Percentiles rank a stretch among this genome's conserved stretches.
These are phyloP conservation scores for Reticulitermes speratus DNA, from an alignment of 1,140 invertebrate species.

Conservation along the genomic window DNA sequence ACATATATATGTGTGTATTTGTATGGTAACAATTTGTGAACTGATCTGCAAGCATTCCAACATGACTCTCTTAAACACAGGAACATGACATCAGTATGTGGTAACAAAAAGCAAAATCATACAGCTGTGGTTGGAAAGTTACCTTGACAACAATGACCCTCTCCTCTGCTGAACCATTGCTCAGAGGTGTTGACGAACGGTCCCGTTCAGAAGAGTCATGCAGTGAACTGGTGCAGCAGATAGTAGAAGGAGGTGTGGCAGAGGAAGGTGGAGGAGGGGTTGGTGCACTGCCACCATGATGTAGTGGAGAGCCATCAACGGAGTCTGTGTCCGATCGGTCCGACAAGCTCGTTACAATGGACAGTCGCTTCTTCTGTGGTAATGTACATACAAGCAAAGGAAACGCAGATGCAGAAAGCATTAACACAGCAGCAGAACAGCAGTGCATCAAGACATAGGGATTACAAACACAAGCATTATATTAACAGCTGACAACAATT, in stretches of 20 bases:
- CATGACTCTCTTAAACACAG: background rate
- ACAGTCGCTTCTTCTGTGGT: constrained; percentile 57
- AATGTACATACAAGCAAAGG: constrained; percentile 34
- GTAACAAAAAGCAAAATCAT: background rate
- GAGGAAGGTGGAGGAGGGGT: constrained; percentile 47
- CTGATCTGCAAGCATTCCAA: background rate
- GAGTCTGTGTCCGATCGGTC: constrained; percentile 53
- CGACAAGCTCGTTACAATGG: constrained; percentile 56
- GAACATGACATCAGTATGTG: background rate
- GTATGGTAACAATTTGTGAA: background rate
- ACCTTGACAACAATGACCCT: constrained; percentile 59
- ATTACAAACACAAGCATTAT: too few species aligned
- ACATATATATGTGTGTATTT: background rate
- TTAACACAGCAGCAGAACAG: background rate
- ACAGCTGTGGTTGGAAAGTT: background rate
- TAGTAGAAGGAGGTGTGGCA: constrained; percentile 48
- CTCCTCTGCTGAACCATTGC: constrained; percentile 43
- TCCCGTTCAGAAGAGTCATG: constrained; percentile 42
- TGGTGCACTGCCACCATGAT: constrained; percentile 47
- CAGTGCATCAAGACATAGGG: background rate
- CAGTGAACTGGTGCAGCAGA: constrained; percentile 43
- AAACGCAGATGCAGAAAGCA: constrained; percentile 11
- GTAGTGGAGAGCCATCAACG: constrained; percentile 54
- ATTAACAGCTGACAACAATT: too few species aligned
- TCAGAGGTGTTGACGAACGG: constrained; percentile 45